Conservation (phyloP, 2,888 invertebrate species). For the Agapostemon virescens region DNA sequence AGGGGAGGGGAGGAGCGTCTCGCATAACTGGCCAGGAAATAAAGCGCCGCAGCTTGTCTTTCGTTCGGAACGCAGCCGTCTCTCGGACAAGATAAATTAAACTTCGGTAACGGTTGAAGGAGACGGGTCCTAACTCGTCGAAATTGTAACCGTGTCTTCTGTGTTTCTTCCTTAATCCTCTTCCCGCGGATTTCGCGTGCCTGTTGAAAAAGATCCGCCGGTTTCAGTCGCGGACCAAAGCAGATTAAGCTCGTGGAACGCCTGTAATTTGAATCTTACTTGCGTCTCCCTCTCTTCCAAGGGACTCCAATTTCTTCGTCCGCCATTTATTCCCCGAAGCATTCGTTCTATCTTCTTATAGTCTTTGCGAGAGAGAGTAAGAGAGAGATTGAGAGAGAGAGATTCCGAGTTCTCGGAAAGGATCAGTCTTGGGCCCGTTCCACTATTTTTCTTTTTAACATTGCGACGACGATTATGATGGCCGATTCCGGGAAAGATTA, state of each 20-base stretch:
- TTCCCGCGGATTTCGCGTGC: constrained; percentile 4
- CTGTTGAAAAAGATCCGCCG: constrained; percentile 1
- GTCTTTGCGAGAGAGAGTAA: neutral
- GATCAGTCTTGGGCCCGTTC: neutral
- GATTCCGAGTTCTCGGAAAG: neutral
- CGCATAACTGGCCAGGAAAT: neutral
- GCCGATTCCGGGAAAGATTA: neutral
- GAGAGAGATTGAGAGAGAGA: neutral
- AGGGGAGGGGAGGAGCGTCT: neutral
- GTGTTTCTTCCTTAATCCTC: constrained; percentile 15
- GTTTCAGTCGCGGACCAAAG: constrained; percentile 4
- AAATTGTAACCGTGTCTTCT: neutral
- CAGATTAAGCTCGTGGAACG: neutral
- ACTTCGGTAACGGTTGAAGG: neutral
- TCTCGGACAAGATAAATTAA: neutral
- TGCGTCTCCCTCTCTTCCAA: neutral
- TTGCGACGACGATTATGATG: neutral
- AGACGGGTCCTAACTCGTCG: neutral
- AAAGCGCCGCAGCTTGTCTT: constrained; percentile 1
- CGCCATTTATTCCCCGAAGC: constrained; percentile 4
- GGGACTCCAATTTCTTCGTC: neutral
- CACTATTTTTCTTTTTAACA: neutral
- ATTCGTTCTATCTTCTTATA: constrained; percentile 3
- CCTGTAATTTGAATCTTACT: constrained; percentile 16
- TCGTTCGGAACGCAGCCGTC: neutral